Base-by-base conservation (phyloP, 2,113 vertebrate genomes). In the Progne subis region DNA sequence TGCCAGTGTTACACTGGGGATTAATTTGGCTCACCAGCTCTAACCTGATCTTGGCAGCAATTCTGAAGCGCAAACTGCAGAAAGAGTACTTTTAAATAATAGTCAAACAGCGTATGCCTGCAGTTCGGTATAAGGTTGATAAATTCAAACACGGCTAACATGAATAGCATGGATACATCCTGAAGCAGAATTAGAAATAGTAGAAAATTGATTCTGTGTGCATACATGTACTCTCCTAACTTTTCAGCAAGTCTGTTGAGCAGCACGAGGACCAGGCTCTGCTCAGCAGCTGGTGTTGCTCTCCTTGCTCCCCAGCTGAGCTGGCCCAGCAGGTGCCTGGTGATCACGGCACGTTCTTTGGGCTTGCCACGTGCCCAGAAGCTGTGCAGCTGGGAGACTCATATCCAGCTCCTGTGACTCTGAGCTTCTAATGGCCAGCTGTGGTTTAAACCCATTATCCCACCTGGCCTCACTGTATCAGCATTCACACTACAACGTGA, bases 31-130 rank as follows among this genome's bases (percentile, higher is more conserved):
- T 87, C 55, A 41, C 63, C 24, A 43, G 39, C 47, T 72, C 82
- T 86, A 69, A 90, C 79, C 72, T 78, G 78, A 88, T 76, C 74
- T 77, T 94, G 84, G 75, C 91, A 95, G 75, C 26, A 82, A 59
- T 80, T 87, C 82, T 80, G 67, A 78, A 88, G 23, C 23, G 37
- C 70, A 82, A 82, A 82, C 26, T 85, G 78, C 81, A 85, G 69
- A 71, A 61, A 65, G 41, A 52, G 59, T 44, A 82, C 46, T 79
- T 85, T 50, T 28, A 82, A 91, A 61, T 57, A 72, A 75, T 3
- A 56, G 56, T 68, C 56, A 37, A 37, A 37, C 19, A 37, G 32
- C 17, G 6, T 7, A 32, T 11, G 24, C 34, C 70, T 65, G 46
- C 70, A 80, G 46, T 46, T 82, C 1, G 5, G 18, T 25, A n/a